Percentiles rank a stretch among this genome's conserved stretches.
Evolutionary conservation across 2,113 vertebrate genomes (phyloP).

Genomic region (Takifugu bimaculatus): DNA sequence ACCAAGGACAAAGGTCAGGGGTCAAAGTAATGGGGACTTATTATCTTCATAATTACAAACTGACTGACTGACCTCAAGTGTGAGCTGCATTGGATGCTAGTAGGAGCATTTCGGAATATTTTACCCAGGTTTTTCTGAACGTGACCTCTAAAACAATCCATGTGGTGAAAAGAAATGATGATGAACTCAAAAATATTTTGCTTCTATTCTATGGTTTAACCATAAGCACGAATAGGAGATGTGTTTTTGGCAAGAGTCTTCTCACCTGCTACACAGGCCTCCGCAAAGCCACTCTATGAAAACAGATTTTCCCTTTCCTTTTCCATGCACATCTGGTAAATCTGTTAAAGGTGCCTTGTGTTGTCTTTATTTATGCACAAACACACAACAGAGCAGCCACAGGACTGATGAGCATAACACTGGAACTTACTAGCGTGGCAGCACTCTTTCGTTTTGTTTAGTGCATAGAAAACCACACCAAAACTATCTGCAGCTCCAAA

Average conservation of each 20-base stretch:
- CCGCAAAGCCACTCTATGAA: slow-evolving; percentile 47
- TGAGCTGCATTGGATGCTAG: slow-evolving; percentile 29
- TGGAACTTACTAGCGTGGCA: slow-evolving; percentile 46
- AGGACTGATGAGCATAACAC: slow-evolving; percentile 56
- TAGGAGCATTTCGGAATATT: slow-evolving; percentile 12
- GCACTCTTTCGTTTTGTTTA: slow-evolving; percentile 50
- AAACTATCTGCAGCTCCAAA: slow-evolving; percentile 70
- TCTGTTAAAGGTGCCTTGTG: slow-evolving; percentile 63
- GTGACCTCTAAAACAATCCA: slow-evolving; percentile 1
- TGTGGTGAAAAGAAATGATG: background rate
- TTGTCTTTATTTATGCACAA: slow-evolving; percentile 66
- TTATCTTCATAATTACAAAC: slow-evolving; percentile 58
- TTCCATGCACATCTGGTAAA: slow-evolving; percentile 66
- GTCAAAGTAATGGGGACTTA: slow-evolving; percentile 67
- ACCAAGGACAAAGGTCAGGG: slow-evolving; percentile 69
- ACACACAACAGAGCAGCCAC: slow-evolving; percentile 63
- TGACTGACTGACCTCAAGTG: slow-evolving; percentile 47
- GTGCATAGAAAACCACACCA: slow-evolving; percentile 62
- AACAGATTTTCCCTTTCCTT: slow-evolving; percentile 50
- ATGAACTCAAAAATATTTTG: slow-evolving; percentile 6
- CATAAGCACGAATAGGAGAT: slow-evolving; percentile 40
- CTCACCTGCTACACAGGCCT: slow-evolving; percentile 71
- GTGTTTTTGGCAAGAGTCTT: slow-evolving; percentile 47
- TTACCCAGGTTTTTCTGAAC: slow-evolving; percentile 9
- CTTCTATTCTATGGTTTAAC: slow-evolving; percentile 34